Conservation (phyloP, 2,113 vertebrate genomes). For the Martes martes region DNA sequence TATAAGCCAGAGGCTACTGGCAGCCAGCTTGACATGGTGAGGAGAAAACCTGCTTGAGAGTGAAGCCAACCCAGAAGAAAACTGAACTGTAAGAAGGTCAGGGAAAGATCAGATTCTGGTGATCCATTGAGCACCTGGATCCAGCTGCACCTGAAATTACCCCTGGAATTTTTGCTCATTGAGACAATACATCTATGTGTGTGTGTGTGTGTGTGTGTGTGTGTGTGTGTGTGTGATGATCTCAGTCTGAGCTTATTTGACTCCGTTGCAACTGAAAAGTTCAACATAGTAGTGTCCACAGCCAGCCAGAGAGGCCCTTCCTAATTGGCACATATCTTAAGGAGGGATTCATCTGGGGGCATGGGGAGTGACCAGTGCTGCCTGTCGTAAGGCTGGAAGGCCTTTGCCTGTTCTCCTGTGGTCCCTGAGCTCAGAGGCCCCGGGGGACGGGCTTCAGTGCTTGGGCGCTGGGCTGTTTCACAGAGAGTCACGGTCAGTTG, state of each 20-base stretch:
- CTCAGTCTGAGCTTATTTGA: background rate
- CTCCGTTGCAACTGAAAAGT: background rate
- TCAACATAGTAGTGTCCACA: too few species aligned
- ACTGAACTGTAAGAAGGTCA: background rate
- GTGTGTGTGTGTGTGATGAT: background rate
- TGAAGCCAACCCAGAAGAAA: background rate
- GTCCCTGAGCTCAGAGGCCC: background rate
- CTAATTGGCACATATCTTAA: background rate
- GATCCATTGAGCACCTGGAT: background rate
- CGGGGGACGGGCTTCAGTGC: rapidly evolving
- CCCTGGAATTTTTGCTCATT: background rate
- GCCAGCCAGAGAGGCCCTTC: background rate
- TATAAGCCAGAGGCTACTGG: background rate
- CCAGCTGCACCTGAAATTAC: background rate
- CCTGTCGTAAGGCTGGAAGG: background rate
- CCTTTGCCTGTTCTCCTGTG: rapidly evolving
- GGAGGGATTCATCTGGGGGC: background rate
- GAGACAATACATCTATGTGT: background rate
- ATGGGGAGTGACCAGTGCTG: background rate
- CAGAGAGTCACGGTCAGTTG: conserved; percentile 29
- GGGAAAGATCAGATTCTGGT: background rate
- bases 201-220: background rate
- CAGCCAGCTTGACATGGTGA: background rate
- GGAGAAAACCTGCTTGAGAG: background rate
- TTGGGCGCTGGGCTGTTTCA: background rate